Conservation (phyloP, 1,140 invertebrate species). For the Plectrocnemia conspersa region DNA sequence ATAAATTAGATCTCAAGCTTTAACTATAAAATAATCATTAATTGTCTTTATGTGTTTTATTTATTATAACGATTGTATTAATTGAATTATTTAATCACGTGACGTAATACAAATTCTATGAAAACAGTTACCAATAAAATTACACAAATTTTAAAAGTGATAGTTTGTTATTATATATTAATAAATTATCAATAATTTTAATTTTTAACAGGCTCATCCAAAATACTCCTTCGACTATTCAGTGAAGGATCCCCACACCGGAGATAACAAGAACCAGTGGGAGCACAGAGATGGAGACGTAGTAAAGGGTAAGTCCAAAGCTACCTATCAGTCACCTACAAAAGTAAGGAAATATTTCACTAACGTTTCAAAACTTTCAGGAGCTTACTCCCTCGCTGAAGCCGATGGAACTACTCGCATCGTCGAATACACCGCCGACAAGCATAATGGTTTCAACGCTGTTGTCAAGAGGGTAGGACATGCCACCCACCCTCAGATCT, state of each 20-base stretch:
- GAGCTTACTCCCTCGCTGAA: conserved; percentile 52
- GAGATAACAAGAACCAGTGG: conserved; percentile 42
- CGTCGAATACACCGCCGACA: conserved; percentile 55
- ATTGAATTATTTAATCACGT: no score
- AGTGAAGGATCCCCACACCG: conserved; percentile 41
- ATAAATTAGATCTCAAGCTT: no score
- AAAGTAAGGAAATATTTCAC: neutral
- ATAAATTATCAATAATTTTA: neutral
- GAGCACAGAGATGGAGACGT: conserved; percentile 42
- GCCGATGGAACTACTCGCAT: conserved; percentile 56
- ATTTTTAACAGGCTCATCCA: conserved; percentile 35
- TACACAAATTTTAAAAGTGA: conserved; percentile 1
- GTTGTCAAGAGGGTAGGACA: conserved; percentile 52
- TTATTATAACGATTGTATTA: no score
- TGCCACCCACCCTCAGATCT: conserved; percentile 47
- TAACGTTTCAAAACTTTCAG: conserved; percentile 16
- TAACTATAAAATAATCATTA: no score
- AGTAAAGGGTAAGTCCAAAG: conserved; percentile 38
- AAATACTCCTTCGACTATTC: conserved; percentile 41
- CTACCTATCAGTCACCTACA: neutral
- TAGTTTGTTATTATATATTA: conserved; percentile 9
- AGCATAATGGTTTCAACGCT: conserved; percentile 53
- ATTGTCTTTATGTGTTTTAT: no score
- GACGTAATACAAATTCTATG: no score
- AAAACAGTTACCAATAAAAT: no score